A percentile compares a stretch with the other conserved stretches of the same genome.
These are phyloP conservation scores for Montipora capitata DNA, from an alignment of 92 coral and sea anemone species.

Conservation along the genomic window DNA sequence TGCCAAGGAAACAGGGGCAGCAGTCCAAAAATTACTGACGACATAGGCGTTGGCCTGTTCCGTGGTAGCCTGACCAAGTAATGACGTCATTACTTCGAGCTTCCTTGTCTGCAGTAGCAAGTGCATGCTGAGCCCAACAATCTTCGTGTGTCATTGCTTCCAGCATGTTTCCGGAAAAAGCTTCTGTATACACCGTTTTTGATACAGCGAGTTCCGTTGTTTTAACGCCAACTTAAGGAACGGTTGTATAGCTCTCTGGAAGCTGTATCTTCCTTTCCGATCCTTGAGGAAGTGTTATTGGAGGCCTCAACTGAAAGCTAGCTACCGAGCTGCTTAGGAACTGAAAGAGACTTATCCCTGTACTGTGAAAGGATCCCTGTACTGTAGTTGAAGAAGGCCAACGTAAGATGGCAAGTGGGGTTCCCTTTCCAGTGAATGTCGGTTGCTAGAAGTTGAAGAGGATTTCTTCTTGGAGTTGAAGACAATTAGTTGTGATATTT, in stretches of 20 bases:
- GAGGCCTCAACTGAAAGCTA: constrained; percentile 3
- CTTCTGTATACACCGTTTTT: not conserved
- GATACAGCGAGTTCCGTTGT: constrained; percentile 16
- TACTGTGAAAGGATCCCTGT: too few relatives aligned
- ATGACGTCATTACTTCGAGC: not conserved
- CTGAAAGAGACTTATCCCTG: not conserved
- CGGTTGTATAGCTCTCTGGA: too few relatives aligned
- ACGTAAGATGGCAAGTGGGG: not conserved
- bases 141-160: constrained; percentile 23
- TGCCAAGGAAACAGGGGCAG: constrained; percentile 50
- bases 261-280: too few relatives aligned
- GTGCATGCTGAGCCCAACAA: constrained; percentile 64
- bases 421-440: too few relatives aligned
- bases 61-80: constrained; percentile 60
- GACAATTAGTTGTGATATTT: too few relatives aligned
- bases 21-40: constrained; percentile 56
- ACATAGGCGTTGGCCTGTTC: not conserved
- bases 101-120: constrained; percentile 23
- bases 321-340: not conserved
- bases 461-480: too few relatives aligned
- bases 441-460: too few relatives aligned
- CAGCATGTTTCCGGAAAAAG: constrained; percentile 32
- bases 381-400: not conserved
- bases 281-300: constrained; percentile 24
- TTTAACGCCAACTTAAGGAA: not conserved